Base-by-base conservation (phyloP, 2,113 vertebrate genomes). In the Prunella fulvescens region DNA sequence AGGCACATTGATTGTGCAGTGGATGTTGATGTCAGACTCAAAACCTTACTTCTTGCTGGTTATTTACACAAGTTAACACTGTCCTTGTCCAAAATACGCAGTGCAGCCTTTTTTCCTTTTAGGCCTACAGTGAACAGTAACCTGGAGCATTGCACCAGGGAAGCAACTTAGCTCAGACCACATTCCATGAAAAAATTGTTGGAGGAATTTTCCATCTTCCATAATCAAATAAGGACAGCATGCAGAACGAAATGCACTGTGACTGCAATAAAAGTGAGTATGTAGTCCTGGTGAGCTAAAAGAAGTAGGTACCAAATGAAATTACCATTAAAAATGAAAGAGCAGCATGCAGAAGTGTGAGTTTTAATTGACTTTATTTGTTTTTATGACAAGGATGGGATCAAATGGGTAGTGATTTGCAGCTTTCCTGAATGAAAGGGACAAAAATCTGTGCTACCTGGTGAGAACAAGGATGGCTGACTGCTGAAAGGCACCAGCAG, bases 301-400 rank as follows among this genome's bases (percentile, higher is more conserved):
- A 79, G 53, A 67, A 54, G 17, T 50, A 31, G 24, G 28, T 57
- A 83, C 25, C 50, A 88, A 93, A 72, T 47, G 11, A 93, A 86
- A 65, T 5, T 25, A 22, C 15, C 12, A 67, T 76, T 85, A 65
- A 82, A 88, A 90, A 64, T 86, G 53, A 69, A 93, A 72, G 14
- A 86, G 11, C 8, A 70, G 9, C 37, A 73, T 15, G 50, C 16
- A 73, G 28, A 45, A 57, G n/a, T 17, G 26, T 56, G 31, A 85
- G 37, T 6, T 91, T 81, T 77, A 91, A 77, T 69, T 77, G 37
- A 82, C 50, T 86, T 45, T 47, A 69, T 87, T 87, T 88, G 44
- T 91, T 92, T 95, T 91, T 67, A 48, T 81, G 39, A 50, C n/a
- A 83, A 81, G 19, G 58, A 81, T 54, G 47, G 71, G 84, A 89